Evolutionary conservation across 92 coral and sea anemone species (phyloP), one percentile per base, ranked within the genome.

Genomic region (Zoanthus sansibaricus): DNA sequence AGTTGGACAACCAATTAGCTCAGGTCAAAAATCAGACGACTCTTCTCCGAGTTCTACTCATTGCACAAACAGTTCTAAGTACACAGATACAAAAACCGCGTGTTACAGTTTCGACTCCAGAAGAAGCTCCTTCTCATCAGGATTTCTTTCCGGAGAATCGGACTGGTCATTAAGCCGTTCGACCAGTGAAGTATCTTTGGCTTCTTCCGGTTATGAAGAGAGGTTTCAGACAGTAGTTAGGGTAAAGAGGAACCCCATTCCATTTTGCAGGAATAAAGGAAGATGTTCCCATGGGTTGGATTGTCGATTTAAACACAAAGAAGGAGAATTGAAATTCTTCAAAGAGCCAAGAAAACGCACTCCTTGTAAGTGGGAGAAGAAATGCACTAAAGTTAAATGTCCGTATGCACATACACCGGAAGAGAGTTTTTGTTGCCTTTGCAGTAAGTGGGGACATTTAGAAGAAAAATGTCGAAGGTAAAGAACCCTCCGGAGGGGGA

Each of bases 391-490:
- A 1, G 21, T n/a, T 9, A 9, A n/a, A 5, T 79, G 84, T 64
- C 15, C 3, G 4, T 79, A 33, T 62, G 84, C 58, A 9, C 84
- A 79, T 79, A 15, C 72, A 18, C 42, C 9, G 11, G 32, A 64
- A 0, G 84, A 79, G 18, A 59, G 84, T 4, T 79, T 79, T 25
- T 79, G 84, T 47, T 25, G 84, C 30, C n/a, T 7, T 1, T 79
- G 84, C 42, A 79, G 45, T 20, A 66, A 79, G 61, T 79, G 84
- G 84, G 84, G 84, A 62, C 84, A 79, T 21, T 64, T 79, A 6
- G 58, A 79, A 47, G 71, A 77, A 1, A 54, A 20, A 32, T 77
- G 83, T 61, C 42, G 2, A 37, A 37, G 42, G 42, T 37, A 37
- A 37, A 37, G 1, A 37, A 25, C 25, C 25, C 25, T 0, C 25